Conservation (phyloP, 2,888 invertebrate species). For the Congeria kusceri region DNA sequence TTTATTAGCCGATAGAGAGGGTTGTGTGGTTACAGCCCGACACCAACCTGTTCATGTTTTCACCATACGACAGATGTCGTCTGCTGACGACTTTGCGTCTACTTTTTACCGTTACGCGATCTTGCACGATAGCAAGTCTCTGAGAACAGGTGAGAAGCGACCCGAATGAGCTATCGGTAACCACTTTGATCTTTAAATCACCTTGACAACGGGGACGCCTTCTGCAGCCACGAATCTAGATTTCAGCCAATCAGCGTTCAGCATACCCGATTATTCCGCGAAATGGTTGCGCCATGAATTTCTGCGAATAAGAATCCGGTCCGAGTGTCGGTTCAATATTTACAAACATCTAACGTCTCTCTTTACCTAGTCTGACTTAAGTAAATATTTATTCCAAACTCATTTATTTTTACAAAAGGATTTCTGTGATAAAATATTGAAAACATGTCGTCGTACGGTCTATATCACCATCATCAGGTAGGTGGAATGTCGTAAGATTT, state of each 20-base stretch:
- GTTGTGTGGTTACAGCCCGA: too few species aligned
- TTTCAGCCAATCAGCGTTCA: conserved; percentile 49
- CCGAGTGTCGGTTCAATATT: conserved; percentile 50
- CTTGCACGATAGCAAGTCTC: conserved; percentile 32
- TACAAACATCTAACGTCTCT: conserved; percentile 26
- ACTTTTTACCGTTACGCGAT: conserved; percentile 17
- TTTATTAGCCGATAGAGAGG: too few species aligned
- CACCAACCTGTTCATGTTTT: too few species aligned
- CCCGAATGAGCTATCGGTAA: conserved; percentile 40
- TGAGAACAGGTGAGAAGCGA: conserved; percentile 60
- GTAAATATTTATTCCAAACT: conserved; percentile 19
- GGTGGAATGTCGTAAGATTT: conserved; percentile 35
- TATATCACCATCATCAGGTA: conserved; percentile 64
- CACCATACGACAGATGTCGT: too few species aligned
- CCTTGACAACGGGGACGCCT: conserved; percentile 53
- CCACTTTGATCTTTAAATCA: conserved; percentile 57
- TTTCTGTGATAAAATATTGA: conserved; percentile 28
- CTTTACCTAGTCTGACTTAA: background rate
- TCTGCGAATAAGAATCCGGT: conserved; percentile 38
- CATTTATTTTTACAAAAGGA: conserved; percentile 12
- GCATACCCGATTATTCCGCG: conserved; percentile 55
- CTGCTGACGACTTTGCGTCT: too few species aligned
- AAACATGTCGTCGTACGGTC: conserved; percentile 60
- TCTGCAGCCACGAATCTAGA: conserved; percentile 46
- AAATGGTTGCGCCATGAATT: conserved; percentile 60